These are phyloP conservation scores for Lepidocolaptes lacrymiger DNA, from an alignment of 2,797 vertebrate species.

Conservation along the genomic window DNA sequence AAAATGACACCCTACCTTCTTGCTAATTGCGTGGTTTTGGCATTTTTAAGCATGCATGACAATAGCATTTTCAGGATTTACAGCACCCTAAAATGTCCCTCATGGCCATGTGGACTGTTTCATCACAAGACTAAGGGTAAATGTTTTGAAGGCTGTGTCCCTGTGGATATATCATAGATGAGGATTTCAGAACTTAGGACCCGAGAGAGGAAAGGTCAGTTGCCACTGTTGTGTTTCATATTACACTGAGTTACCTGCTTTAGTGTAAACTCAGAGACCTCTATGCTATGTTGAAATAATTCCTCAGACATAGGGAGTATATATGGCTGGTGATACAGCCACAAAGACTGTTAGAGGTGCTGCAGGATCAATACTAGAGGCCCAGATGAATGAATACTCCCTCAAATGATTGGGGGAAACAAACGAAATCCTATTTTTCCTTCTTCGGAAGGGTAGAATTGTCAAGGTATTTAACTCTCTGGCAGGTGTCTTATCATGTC, in stretches of 20 bases:
- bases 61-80: not conserved
- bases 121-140: not conserved
- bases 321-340: not conserved
- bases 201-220: not conserved
- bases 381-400: not conserved
- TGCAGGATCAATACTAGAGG: not conserved
- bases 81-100: not conserved
- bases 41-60: not conserved
- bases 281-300: not conserved
- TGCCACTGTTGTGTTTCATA: not conserved
- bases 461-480: not conserved
- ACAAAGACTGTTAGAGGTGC: not conserved
- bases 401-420: not conserved
- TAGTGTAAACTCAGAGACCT: not conserved
- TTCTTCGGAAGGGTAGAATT: not conserved
- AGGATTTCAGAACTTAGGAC: not conserved
- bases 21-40: not conserved
- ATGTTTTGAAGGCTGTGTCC: not conserved
- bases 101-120: rapidly evolving
- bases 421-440: not conserved
- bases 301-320: rapidly evolving
- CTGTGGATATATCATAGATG: not conserved
- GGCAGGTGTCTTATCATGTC: not conserved
- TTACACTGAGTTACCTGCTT: not conserved
- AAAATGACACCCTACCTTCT: not conserved